Base-by-base conservation (phyloP, 2,888 invertebrate species). In the Athrips mouffetella region DNA sequence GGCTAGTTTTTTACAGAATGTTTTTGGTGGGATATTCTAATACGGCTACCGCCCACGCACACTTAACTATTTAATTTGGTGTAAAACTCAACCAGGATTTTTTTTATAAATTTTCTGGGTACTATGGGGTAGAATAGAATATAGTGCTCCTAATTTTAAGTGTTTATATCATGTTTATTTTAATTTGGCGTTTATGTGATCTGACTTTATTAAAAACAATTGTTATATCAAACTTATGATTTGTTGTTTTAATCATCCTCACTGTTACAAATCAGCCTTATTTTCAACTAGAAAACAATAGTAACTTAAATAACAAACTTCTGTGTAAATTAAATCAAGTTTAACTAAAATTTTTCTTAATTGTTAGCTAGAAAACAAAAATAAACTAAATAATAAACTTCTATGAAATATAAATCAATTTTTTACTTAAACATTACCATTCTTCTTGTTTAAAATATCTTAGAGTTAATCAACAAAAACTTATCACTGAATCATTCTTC, bases 1-100 rank as follows among this genome's bases (percentile, higher is more conserved):
- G n/a, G n/a, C n/a, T n/a, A n/a, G n/a, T n/a, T n/a, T n/a, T n/a
- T n/a, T n/a, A n/a, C n/a, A 0, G 61, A 10, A 11, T 29, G 1
- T 29, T 29, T 29, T 29, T 11, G n/a, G n/a, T n/a, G 11, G 29
- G 29, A 29, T 35, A 3, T 35, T 35, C 8, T 16, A 8, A 16
- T 29, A 42, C 27, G 29, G 29, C 29, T 42, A 21, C 42, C 23
- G 42, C 42, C 42, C 42, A 29, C 29, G 42, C 29, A 42, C 16
- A 6, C 16, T 29, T 27, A 16, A 4, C 18, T 1, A 29, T 42
- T 42, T 42, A 16, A 23, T 23, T 23, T 2, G n/a, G 20, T 39
- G 39, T 20, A 16, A 20, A 18, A 18, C 16, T 39, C 18, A 6
- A 39, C 39, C 39, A 39, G 39, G 39, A 13, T 39, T 39, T 39